Conservation (phyloP, 2,888 invertebrate species). For the Pterostichus niger region DNA sequence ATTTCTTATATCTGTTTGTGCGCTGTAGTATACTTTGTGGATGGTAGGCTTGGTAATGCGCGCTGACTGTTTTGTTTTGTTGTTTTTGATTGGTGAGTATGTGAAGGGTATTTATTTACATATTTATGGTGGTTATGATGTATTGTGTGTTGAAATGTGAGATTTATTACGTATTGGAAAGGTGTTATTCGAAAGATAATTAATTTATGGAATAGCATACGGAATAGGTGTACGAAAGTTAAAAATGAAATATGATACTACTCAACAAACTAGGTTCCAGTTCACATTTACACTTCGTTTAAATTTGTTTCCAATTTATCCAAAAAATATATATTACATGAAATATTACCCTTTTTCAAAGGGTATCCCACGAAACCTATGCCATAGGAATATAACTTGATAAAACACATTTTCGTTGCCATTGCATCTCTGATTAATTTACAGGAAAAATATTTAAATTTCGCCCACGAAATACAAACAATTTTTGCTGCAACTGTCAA, state of each 20-base stretch:
- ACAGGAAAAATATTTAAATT: too few species aligned
- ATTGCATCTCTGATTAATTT: too few species aligned
- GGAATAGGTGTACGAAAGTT: neutral
- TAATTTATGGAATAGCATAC: conserved; percentile 33
- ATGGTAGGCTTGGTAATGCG: conserved; percentile 3
- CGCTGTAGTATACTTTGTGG: neutral
- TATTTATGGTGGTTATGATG: conserved; percentile 34
- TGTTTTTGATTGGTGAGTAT: conserved; percentile 12
- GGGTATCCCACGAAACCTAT: too few species aligned
- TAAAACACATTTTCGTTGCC: too few species aligned
- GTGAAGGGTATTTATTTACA: conserved; percentile 47
- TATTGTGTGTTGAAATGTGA: conserved; percentile 42
- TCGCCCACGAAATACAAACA: too few species aligned
- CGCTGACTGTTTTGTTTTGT: neutral
- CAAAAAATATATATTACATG: too few species aligned
- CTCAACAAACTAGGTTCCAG: too few species aligned
- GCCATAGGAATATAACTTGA: too few species aligned
- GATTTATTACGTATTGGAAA: conserved; percentile 47
- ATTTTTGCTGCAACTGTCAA: too few species aligned
- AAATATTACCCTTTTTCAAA: too few species aligned
- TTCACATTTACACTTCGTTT: too few species aligned
- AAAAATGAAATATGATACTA: conserved; percentile 26
- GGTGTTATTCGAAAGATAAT: conserved; percentile 25
- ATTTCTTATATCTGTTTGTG: neutral
- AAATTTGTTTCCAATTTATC: too few species aligned